Base-by-base conservation (phyloP, 2,888 invertebrate species). In the Acrobasis suavella region DNA sequence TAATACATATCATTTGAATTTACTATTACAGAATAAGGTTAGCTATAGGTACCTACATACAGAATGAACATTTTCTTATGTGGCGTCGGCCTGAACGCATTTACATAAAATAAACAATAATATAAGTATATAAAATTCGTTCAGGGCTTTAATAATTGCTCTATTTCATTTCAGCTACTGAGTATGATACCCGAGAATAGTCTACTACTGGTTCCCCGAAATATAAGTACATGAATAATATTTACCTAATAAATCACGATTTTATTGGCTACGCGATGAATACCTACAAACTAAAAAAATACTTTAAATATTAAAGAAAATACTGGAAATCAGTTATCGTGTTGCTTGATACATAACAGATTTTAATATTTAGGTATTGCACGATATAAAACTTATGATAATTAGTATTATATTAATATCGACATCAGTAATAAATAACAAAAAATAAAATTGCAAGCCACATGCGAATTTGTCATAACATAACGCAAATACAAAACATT, bases 1-100 rank as follows among this genome's bases (percentile, higher is more conserved):
- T 32, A 32, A 32, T 6, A 32, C 8, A 32, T 32, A 32, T 32
- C 32, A 7, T 32, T 7, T 0, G 8, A 32, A 0, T 7, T 32
- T 2, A 32, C 32, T 32, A 6, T 7, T 32, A 32, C 46, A 14
- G 46, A 1, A 46, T 14, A n/a, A 46, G 32, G 32, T 32, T 32
- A 32, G 2, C 32, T 2, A 2, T 32, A 32, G 32, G 32, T 6
- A 7, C 32, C 32, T 7, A 2, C 1, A 32, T 14, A 12, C 6
- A n/a, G 46, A 46, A 46, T 46, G 0, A 12, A 46, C 14, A 10
- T 46, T 42, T 46, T 46, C 46, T 46, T 12, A n/a, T 46, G n/a
- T n/a, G 12, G 46, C 42, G 12, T 46, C 46, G n/a, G 9, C 46
- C 14, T 46, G 64, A 66, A 72, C 42, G 68, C 73, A 73, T 73